Base-by-base conservation (phyloP, 2,888 invertebrate genomes). In the Petrophora chlorosata region DNA sequence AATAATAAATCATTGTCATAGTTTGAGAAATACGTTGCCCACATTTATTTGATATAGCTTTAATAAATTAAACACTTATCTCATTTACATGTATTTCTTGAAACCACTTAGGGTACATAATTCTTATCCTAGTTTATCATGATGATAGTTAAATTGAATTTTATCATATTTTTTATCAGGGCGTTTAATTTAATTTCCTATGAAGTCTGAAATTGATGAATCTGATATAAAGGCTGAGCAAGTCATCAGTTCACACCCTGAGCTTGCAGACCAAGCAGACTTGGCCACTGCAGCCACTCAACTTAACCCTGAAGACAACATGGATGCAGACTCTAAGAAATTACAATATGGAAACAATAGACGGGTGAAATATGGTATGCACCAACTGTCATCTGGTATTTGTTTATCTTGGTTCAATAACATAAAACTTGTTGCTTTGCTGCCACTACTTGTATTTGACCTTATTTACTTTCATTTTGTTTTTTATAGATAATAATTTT, bases 271-370 rank as follows among this genome's bases (percentile, higher is more conserved):
- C n/a, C n/a, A 73, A 45, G 48, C 53, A 57, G 68, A 71, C 47
- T 61, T 39, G 10, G 35, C 46, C 3, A 57, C 59, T 36, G 70
- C 63, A 5, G 67, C 67, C 22, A 67, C 62, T 44, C 64, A 73
- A 40, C 58, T 77, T 32, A 72, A 74, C 32, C 39, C 56, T 13
- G 40, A 42, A 26, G 75, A 73, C 53, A 71, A 67, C 13, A 82
- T 82, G 81, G 79, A 85, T 10, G 63, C 69, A 46, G 79, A 78
- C 54, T 56, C 64, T 30, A 84, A 85, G 58, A 85, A 85, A 59
- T 60, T 74, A 26, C 78, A 82, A 47, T 77, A 76, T 67, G 57
- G 69, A 44, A 66, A 72, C 13, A 83, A 76, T 52, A 76, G 73
- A 14, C 22, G 48, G 28, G 42, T 32, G 4, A 76, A 72, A 54